Evolutionary conservation across 53 echinoderm and acorn worm species (phyloP), one percentile per base, ranked within the genome.

Genomic region (Antedon mediterranea): DNA sequence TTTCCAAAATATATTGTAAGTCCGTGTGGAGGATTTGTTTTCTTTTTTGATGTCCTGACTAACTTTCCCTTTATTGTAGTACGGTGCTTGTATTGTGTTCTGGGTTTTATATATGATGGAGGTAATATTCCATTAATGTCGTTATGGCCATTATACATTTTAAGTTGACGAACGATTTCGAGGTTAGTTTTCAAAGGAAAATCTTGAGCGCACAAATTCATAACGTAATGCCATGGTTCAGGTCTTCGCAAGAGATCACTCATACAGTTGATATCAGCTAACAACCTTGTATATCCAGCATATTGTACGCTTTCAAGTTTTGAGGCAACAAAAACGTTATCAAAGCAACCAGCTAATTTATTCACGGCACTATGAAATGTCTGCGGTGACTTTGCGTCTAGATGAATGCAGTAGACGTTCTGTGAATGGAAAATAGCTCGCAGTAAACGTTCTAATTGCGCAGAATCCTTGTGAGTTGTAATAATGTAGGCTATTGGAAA

Each of bases 241-340:
- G 81, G 79, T 30, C 80, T 74, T 7, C 33, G 73, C 31, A 79
- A 28, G 29, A 95, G 76, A 78, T 95, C 95, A 33, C 43, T 73
- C 95, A 95, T 95, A 75, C 95, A 95, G 80, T 95, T 95, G 32
- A 95, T 76, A 77, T 95, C 95, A 31, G 95, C 91, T 34, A 83
- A 85, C 9, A 95, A 89, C 28, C 95, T 85, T 30, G 91, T 87
- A 82, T 80, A 89, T n/a, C 91, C 91, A 0, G 89, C 91, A 75
- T 95, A 95, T 85, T 91, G 91, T 32, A 95, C 83, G 23, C 57
- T 79, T 43, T 95, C 95, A 18, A 95, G 33, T 72, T 85, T 89
- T 0, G 91, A 91, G n/a, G 87, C 85, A 28, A 95, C 83, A 44
- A 95, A 95, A 15, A 91, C 95, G 20, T 95, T 95, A 30, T 88